These are phyloP conservation scores for Kradibia gibbosae DNA, from an alignment of 1,140 invertebrate species.

Conservation along the genomic window DNA sequence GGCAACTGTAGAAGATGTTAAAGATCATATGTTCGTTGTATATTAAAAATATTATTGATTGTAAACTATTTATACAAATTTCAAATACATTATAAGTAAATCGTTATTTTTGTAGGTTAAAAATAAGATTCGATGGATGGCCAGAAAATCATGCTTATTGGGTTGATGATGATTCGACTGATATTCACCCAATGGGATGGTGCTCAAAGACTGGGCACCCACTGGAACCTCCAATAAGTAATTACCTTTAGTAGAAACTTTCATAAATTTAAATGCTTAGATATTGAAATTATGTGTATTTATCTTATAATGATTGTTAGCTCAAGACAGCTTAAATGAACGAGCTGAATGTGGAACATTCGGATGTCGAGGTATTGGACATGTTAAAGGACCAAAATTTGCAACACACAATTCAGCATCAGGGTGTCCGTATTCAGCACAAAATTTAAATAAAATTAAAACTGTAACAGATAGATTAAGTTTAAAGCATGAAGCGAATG, in stretches of 20 bases:
- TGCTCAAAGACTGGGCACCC: conserved; percentile 90
- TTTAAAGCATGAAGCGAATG: conserved; percentile 62
- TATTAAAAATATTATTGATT: conserved; percentile 2
- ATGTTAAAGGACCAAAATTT: conserved; percentile 82
- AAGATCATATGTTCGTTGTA: conserved; percentile 75
- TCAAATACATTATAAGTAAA: background rate
- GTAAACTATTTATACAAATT: background rate
- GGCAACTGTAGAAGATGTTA: conserved; percentile 85
- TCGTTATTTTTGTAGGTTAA: conserved; percentile 73
- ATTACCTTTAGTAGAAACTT: background rate
- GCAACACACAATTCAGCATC: conserved; percentile 83
- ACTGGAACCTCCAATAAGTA: conserved; percentile 80
- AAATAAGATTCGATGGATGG: conserved; percentile 95
- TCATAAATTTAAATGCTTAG: background rate
- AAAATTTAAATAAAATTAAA: conserved; percentile 79
- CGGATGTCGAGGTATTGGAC: conserved; percentile 86
- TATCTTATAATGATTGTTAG: conserved; percentile 62
- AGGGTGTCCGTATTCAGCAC: conserved; percentile 87
- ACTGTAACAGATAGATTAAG: conserved; percentile 74
- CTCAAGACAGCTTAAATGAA: conserved; percentile 76
- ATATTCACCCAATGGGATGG: conserved; percentile 94
- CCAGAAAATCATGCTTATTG: conserved; percentile 88
- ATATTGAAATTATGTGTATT: background rate
- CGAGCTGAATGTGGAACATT: conserved; percentile 80
- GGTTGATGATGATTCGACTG: conserved; percentile 91